Evolutionary conservation across 1,140 invertebrate species (phyloP), one percentile per base, ranked within the genome.

Genomic region (Dryas iulia): DNA sequence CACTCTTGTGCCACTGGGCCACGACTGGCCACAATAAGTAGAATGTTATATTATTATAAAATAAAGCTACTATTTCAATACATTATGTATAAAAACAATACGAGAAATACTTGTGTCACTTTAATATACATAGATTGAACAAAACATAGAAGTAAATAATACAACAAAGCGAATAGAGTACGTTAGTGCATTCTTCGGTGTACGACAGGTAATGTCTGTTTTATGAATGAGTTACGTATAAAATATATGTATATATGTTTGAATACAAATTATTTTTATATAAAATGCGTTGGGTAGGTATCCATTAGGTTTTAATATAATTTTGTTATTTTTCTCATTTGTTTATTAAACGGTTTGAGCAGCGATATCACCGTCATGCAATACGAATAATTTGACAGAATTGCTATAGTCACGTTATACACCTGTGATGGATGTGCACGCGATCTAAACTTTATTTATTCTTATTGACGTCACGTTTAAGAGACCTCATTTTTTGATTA

Each of bases 301-400:
- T 25, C 24, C 53, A 56, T 56, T 56, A 56, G 1, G n/a, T 56
- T 26, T 56, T 56, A 25, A 25, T 56, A 26, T 56, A 56, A 24
- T 2, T 65, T 56, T 64, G 30, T 31, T 67, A 63, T 73, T 52
- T 53, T 53, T 58, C 59, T 70, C 14, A 52, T 68, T 60, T 64
- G 47, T 65, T 68, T 70, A 68, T 73, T 30, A 60, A 65, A 65
- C 59, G 61, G 59, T 71, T 56, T 76, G 25, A 72, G 33, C 65
- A 61, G 74, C 70, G 77, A 79, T 74, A 79, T 77, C 77, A 70
- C 77, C 73, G 69, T 72, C 71, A 73, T 73, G 77, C 72, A 74
- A 74, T 72, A 69, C 75, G 64, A 74, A 77, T 68, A 74, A 73
- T 77, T 79, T 72, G 73, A 79, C 69, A 74, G 72, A 74, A 74